Evolutionary conservation across 2,113 vertebrate genomes (phyloP).

Genomic region (Psophia crepitans): DNA sequence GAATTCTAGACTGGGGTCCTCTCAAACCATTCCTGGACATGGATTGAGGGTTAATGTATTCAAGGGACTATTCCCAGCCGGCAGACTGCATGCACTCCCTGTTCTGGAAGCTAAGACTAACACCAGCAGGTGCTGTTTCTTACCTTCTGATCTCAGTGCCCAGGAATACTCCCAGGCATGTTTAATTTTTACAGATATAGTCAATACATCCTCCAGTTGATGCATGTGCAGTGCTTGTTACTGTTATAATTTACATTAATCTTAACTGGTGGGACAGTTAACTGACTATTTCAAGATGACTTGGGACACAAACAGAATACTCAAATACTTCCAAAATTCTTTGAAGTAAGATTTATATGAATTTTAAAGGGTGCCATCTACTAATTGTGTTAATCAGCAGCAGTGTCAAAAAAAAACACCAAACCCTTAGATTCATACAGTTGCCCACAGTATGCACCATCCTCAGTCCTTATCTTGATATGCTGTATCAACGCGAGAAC

Average conservation of each 20-base stretch:
- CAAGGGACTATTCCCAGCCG: accelerated
- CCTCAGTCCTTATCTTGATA: not conserved
- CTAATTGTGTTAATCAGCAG: not conserved
- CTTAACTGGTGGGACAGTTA: not conserved
- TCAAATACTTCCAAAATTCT: not conserved
- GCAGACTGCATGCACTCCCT: not conserved
- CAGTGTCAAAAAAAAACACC: not conserved
- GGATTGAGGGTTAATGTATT: not conserved
- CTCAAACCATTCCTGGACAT: not conserved
- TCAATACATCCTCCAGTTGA: not conserved
- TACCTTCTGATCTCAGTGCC: not conserved
- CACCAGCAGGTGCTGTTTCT: not conserved
- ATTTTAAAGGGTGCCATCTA: not conserved
- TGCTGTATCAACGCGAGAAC: not conserved
- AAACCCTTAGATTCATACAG: not conserved
- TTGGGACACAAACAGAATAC: not conserved
- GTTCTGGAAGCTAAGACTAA: not conserved
- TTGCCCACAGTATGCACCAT: not conserved
- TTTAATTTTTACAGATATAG: not conserved
- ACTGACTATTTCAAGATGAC: not conserved
- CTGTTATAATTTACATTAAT: not conserved
- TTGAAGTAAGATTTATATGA: not conserved
- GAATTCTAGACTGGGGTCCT: not conserved
- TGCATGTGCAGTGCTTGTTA: not conserved
- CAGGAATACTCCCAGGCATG: not conserved